Conservation (phyloP, 2,113 vertebrate genomes). For the Anoura caudifer region DNA sequence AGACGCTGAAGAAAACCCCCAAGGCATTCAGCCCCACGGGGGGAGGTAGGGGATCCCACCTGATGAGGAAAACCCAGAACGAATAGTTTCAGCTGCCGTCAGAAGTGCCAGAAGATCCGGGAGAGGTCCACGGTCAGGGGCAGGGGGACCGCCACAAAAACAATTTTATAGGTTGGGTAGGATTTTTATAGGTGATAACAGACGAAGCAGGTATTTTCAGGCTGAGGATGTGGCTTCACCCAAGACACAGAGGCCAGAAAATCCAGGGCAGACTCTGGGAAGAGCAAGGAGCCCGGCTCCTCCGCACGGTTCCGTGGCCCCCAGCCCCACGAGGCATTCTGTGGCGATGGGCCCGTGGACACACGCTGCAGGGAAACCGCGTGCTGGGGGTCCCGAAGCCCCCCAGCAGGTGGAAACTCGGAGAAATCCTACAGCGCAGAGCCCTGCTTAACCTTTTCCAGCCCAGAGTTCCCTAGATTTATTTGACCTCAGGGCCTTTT, state of each 20-base stretch:
- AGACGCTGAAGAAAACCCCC: not conserved
- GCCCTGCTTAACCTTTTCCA: not conserved
- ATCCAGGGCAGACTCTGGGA: not conserved
- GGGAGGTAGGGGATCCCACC: too few species aligned
- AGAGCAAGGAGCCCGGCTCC: not conserved
- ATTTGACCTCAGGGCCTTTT: not conserved
- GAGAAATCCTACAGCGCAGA: not conserved
- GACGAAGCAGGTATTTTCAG: not conserved
- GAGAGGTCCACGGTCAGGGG: not conserved
- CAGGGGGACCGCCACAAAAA: not conserved
- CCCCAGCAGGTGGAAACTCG: fast-evolving
- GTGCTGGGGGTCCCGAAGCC: not conserved
- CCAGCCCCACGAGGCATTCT: not conserved
- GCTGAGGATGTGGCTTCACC: not conserved
- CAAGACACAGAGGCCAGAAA: not conserved
- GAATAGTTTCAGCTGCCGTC: not conserved
- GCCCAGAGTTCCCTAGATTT: not conserved
- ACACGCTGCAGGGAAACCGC: fast-evolving
- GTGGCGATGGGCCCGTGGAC: not conserved
- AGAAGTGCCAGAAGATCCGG: not conserved
- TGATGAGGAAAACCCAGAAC: too few species aligned
- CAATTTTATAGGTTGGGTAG: not conserved
- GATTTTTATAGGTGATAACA: not conserved
- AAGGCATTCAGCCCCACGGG: too few species aligned
- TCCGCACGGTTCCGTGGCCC: fast-evolving